phyloP scores from a whole-genome alignment of 2,888 invertebrate genomes.

The Cephus pygmeus region DNA sequence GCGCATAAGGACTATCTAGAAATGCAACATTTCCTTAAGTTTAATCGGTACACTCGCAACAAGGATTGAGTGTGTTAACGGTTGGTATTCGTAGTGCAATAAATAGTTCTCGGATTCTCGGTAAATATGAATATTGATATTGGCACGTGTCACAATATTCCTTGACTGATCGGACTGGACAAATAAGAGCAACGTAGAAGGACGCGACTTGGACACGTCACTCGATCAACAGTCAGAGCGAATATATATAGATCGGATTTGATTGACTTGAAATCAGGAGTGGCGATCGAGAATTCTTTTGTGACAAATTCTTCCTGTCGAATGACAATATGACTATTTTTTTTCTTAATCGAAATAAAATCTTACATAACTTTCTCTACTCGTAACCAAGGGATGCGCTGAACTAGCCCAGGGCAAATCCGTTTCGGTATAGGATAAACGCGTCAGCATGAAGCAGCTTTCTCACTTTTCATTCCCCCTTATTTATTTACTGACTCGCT shows the following conservation, averaged over 20 bases:
- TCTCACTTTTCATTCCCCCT: background rate
- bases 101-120: background rate
- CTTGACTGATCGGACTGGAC: background rate
- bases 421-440: background rate
- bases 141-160: background rate
- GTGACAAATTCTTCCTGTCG: too few relatives aligned
- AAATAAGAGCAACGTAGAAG: background rate
- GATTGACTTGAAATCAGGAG: background rate
- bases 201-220: background rate
- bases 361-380: background rate
- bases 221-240: too few relatives aligned
- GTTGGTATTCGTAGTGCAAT: background rate
- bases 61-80: background rate
- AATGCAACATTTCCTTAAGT: constrained; percentile 32
- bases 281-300: background rate
- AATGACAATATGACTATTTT: background rate
- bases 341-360: background rate
- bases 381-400: background rate
- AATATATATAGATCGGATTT: background rate
- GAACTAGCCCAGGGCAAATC: background rate
- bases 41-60: background rate
- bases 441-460: background rate
- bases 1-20: constrained; percentile 23
- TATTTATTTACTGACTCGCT: background rate
- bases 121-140: background rate